Conservation (phyloP, 2,797 vertebrate genomes). For the Heteromormyrus szaboi region DNA sequence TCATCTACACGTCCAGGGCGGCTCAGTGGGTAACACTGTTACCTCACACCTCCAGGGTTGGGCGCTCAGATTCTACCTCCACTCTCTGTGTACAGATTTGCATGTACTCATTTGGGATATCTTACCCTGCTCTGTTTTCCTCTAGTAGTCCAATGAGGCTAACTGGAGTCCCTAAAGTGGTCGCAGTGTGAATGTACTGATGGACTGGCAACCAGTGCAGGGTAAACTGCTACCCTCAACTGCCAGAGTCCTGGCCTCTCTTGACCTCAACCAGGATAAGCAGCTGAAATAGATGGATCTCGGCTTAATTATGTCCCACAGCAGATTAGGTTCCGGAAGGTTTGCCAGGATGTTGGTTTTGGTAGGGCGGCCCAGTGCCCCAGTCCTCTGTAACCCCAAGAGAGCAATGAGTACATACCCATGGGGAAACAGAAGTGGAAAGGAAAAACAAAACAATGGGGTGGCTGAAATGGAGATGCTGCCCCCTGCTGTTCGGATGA, state of each 20-base stretch:
- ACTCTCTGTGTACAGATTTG: neutral
- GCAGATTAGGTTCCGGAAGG: neutral
- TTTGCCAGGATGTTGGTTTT: neutral
- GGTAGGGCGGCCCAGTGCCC: neutral
- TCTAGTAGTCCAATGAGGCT: neutral
- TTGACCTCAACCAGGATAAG: neutral
- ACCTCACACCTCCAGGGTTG: neutral
- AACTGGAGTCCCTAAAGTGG: neutral
- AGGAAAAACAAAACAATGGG: slow-evolving; percentile 40
- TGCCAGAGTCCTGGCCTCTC: neutral
- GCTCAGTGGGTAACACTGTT: neutral
- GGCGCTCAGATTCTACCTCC: neutral
- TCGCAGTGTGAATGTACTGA: neutral
- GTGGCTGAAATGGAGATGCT: slow-evolving; percentile 41
- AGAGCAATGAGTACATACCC: slow-evolving; percentile 27
- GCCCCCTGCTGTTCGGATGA: slow-evolving; percentile 60
- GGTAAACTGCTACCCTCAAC: neutral
- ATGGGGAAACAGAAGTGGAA: slow-evolving; percentile 32
- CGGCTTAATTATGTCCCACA: neutral
- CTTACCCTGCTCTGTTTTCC: neutral
- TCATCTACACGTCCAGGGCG: neutral
- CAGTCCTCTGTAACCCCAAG: slow-evolving; percentile 25
- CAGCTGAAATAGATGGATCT: neutral
- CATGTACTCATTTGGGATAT: neutral
- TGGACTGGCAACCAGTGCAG: neutral